Percentiles rank a stretch among this genome's conserved stretches.
phyloP scores from a whole-genome alignment of 2,888 invertebrate species.

The Drosophila colorata region DNA sequence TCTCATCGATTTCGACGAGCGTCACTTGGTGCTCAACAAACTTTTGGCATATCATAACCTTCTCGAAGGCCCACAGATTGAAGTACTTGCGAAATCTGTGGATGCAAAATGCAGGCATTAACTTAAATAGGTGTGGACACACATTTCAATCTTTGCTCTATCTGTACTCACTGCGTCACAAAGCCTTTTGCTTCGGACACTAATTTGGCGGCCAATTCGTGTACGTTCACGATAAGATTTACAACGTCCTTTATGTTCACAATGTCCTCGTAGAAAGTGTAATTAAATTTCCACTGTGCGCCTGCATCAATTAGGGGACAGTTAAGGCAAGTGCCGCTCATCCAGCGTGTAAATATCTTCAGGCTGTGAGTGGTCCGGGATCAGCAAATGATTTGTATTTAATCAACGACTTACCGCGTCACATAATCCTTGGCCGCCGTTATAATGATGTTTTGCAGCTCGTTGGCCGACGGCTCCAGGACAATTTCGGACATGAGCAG shows the following conservation, averaged over 20 bases:
- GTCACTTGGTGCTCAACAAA: slow-evolving; percentile 89
- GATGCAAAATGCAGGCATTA: background rate
- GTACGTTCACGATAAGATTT: slow-evolving; percentile 88
- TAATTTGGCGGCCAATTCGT: slow-evolving; percentile 89
- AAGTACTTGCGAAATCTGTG: slow-evolving; percentile 90
- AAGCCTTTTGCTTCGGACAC: slow-evolving; percentile 88
- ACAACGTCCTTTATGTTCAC: slow-evolving; percentile 89
- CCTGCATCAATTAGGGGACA: slow-evolving; percentile 87
- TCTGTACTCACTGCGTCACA: slow-evolving; percentile 61
- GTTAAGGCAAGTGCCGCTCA: slow-evolving; percentile 91
- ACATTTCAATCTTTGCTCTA: background rate
- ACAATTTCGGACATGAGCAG: slow-evolving; percentile 91
- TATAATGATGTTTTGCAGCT: slow-evolving; percentile 92
- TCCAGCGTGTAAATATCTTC: slow-evolving; percentile 93
- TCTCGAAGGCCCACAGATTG: slow-evolving; percentile 92
- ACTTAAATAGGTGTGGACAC: background rate
- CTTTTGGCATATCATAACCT: slow-evolving; percentile 90
- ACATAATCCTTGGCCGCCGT: slow-evolving; percentile 91
- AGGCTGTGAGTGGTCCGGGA: slow-evolving; percentile 85
- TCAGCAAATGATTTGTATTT: background rate
- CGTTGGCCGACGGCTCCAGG: slow-evolving; percentile 90
- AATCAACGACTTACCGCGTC: slow-evolving; percentile 87
- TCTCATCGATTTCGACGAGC: slow-evolving; percentile 90
- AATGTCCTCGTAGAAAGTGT: slow-evolving; percentile 92
- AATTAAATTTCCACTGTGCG: slow-evolving; percentile 86